These are phyloP conservation scores for Microcaecilia unicolor DNA, from an alignment of 2,797 vertebrate species.

Conservation along the genomic window DNA sequence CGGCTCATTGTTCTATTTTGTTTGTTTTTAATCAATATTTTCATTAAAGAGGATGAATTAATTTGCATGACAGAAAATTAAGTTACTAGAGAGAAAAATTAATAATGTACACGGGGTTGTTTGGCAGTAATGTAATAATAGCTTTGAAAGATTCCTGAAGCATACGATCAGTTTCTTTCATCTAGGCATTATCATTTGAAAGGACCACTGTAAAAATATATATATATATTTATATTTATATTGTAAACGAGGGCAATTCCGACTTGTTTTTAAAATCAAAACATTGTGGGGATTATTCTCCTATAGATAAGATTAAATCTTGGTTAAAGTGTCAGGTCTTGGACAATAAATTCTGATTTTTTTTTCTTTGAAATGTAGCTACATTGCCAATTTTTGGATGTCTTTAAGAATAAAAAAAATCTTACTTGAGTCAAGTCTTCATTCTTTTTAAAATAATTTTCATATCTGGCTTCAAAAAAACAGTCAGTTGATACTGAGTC, in stretches of 20 bases:
- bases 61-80: conserved; percentile 81
- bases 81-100: conserved; percentile 74
- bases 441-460: conserved; percentile 57
- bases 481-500: conserved; percentile 1
- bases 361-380: conserved; percentile 46
- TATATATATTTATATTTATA: conserved; percentile 53
- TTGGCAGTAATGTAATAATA: conserved; percentile 81
- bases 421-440: conserved; percentile 85
- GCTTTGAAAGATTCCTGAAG: conserved; percentile 65
- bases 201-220: conserved; percentile 46
- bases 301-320: conserved; percentile 46
- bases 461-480: conserved; percentile 35
- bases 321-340: conserved; percentile 52
- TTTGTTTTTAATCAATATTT: conserved; percentile 46
- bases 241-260: conserved; percentile 60
- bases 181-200: conserved; percentile 48
- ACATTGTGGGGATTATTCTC: conserved; percentile 56
- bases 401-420: conserved; percentile 56
- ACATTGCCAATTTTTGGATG: conserved; percentile 36
- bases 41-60: conserved; percentile 72
- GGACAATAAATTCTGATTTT: conserved; percentile 25
- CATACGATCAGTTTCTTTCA: conserved; percentile 50
- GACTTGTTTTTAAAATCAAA: conserved; percentile 54
- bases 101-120: conserved; percentile 84
- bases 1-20: conserved; percentile 27